Conservation (phyloP, 1,140 invertebrate genomes). For the Trachelipus rathkii region DNA sequence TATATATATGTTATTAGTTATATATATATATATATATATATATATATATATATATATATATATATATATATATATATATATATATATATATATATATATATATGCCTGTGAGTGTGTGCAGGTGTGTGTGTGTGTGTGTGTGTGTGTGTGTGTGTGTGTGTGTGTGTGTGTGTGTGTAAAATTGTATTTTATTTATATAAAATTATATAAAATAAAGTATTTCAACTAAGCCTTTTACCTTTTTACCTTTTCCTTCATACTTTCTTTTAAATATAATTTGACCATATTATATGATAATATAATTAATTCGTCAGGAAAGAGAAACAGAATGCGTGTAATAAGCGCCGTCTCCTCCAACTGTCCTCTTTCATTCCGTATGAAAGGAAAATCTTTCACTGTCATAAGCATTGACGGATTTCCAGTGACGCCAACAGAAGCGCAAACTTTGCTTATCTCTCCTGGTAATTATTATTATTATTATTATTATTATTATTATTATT, state of each 20-base stretch:
- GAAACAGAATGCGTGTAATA: background rate
- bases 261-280: no score
- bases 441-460: background rate
- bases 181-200: no score
- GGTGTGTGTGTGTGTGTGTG: no score
- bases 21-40: conserved; percentile 5
- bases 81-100: conserved; percentile 13
- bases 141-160: no score
- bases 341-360: background rate
- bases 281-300: no score
- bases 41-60: conserved; percentile 2
- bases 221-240: no score
- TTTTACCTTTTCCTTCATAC: no score
- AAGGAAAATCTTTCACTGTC: background rate
- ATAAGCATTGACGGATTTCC: background rate
- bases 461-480: background rate
- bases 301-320: background rate
- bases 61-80: conserved; percentile 5
- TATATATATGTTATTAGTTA: no score
- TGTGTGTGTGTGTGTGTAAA: no score
- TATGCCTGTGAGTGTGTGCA: background rate
- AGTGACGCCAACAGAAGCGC: background rate
- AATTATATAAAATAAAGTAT: no score
- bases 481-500: no score
- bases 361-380: background rate